Evolutionary conservation across 1,140 invertebrate genomes (phyloP), one percentile per base, ranked within the genome.

Genomic region (Saxidomus purpurata): DNA sequence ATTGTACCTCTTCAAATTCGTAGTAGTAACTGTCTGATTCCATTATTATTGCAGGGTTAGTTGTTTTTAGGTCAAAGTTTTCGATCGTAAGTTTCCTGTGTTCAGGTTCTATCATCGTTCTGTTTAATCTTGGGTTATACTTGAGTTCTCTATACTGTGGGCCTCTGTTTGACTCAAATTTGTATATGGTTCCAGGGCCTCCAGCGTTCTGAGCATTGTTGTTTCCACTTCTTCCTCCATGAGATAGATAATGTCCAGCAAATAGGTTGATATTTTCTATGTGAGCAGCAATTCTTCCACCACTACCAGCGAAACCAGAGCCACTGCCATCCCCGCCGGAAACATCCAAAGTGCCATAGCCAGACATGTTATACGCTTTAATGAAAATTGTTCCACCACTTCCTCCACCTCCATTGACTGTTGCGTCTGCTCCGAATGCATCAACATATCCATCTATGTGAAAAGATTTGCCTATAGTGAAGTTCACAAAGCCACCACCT

Each of bases 1-100:
- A 93, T 55, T 94, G 90, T 15, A 94, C 91, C 85, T 94, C 93
- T 83, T 94, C 92, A 91, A 94, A 94, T 61, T 94, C 92, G 90
- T 94, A 94, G 74, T 91, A 93, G 6, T 90, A 69, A 25, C 84
- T 93, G 59, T 91, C 77, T n/a, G 89, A 85, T 84, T 94, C 93
- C 93, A 94, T 93, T 22, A 94, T 91, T 40, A 93, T 59, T 34
- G 91, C 92, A 40, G 92, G 92, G 69, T 94, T 93, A 43, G 80
- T 84, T 25, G 93, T 93, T 52, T 36, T 71, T 3, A 93, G 63
- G 47, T 91, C 67, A 15, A 43, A 89, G 79, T 94, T 94, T 40
- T 93, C 91, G n/a, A 93, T 89, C 1, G 76, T 91, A 59, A 94
- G 89, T 86, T 93, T 93, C 34, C 88, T 84, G 76, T 93, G 93